Evolutionary conservation across 2,888 invertebrate genomes (phyloP).

Genomic region (Torymus texanus): DNA sequence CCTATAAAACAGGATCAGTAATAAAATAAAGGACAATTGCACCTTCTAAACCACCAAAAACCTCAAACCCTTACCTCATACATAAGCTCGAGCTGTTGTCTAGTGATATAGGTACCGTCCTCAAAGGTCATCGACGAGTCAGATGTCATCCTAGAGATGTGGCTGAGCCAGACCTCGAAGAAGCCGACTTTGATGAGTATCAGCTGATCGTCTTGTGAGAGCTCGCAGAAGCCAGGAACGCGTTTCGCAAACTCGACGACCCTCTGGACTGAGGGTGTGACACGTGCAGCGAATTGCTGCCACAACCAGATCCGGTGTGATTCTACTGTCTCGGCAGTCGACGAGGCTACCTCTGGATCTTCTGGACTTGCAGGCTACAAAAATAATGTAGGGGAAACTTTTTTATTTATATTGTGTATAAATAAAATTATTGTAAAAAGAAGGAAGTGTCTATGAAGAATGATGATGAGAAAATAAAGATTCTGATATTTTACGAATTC

Average conservation of each 20-base stretch:
- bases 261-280: constrained; percentile 93
- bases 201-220: constrained; percentile 96
- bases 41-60: background rate
- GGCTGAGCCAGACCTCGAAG: constrained; percentile 96
- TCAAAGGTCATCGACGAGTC: constrained; percentile 89
- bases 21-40: no score
- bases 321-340: constrained; percentile 82
- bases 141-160: constrained; percentile 87
- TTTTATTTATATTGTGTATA: background rate
- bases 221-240: constrained; percentile 92
- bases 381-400: constrained; percentile 1
- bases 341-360: constrained; percentile 78
- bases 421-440: no score
- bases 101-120: constrained; percentile 90
- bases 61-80: constrained; percentile 82
- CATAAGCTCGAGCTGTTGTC: constrained; percentile 89
- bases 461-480: no score
- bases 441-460: no score
- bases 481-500: no score
- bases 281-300: constrained; percentile 90
- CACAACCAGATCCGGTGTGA: constrained; percentile 88
- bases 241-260: constrained; percentile 98
- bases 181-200: constrained; percentile 97
- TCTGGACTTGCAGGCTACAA: constrained; percentile 72
- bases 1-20: no score